These are phyloP conservation scores for Pelagia noctiluca DNA, from an alignment of 30 jellyfish, hydroid and myxozoan species.

Conservation along the genomic window DNA sequence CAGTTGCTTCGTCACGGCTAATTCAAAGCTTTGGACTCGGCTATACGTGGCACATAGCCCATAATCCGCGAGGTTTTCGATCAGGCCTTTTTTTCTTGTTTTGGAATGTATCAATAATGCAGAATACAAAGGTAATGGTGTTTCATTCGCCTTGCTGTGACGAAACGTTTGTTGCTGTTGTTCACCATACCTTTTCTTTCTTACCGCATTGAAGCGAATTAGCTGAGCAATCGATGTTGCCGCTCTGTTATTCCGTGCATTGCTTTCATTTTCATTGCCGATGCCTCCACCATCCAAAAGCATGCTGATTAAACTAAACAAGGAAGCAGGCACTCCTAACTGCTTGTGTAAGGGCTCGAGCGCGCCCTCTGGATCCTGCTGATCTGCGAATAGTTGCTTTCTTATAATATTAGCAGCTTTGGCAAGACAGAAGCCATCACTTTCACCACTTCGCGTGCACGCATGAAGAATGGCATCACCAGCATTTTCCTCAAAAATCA, in stretches of 20 bases:
- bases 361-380: no score
- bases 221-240: neutral
- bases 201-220: neutral
- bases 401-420: no score
- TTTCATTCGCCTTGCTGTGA: neutral
- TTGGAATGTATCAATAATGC: neutral
- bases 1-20: constrained; percentile 10
- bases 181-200: neutral
- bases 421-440: no score
- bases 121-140: neutral
- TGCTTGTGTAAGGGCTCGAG: no score
- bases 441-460: no score
- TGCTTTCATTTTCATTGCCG: neutral
- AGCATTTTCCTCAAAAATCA: no score
- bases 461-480: no score
- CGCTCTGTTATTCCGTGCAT: neutral
- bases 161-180: neutral
- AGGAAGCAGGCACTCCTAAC: neutral
- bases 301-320: neutral
- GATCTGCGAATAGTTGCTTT: no score
- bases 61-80: constrained; percentile 4
- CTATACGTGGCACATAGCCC: constrained; percentile 6
- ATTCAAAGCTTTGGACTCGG: neutral
- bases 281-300: neutral
- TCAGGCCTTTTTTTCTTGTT: constrained; percentile 10